Conservation (phyloP, 2,888 invertebrate genomes). For the Machimus rusticus region DNA sequence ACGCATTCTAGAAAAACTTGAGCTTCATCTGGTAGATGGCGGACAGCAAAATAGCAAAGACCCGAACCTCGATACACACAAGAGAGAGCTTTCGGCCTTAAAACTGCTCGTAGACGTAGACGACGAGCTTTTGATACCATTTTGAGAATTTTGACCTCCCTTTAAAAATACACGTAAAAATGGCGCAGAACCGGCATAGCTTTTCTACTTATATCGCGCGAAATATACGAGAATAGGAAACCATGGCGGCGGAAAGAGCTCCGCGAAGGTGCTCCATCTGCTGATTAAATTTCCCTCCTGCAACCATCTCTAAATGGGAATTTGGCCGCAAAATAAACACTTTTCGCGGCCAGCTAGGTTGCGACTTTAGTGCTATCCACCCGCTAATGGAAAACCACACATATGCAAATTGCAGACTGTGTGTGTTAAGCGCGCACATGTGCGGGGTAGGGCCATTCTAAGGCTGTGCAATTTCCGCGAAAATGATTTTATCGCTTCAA, state of each 20-base stretch:
- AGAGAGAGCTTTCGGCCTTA: no score
- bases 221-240: neutral
- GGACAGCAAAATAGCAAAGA: no score
- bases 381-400: neutral
- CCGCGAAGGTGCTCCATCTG: neutral
- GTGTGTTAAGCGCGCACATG: neutral
- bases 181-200: no score
- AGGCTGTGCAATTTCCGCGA: neutral
- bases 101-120: no score
- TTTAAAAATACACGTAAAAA: no score
- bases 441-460: neutral
- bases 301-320: neutral
- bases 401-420: neutral
- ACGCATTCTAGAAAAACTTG: no score
- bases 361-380: neutral
- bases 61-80: no score
- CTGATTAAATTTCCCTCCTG: slow-evolving; percentile 1
- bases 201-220: no score
- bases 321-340: neutral
- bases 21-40: no score
- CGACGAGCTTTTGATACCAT: no score
- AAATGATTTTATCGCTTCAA: neutral
- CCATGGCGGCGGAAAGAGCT: neutral
- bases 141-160: no score
- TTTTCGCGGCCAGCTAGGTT: neutral